These are phyloP conservation scores for Poeciliopsis retropinna DNA, from an alignment of 2,113 vertebrate genomes.

Conservation along the genomic window DNA sequence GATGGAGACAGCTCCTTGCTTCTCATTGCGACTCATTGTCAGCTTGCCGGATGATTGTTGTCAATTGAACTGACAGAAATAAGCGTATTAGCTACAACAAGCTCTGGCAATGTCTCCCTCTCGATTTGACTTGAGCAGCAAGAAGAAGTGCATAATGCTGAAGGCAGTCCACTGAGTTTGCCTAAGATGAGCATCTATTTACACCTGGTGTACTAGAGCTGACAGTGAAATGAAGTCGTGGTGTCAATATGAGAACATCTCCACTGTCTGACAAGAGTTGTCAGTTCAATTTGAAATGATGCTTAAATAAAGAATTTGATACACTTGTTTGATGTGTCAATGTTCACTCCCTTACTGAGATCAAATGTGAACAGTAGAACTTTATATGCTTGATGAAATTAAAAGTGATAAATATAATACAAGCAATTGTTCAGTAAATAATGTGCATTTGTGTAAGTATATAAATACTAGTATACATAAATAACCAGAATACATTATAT, in stretches of 20 bases:
- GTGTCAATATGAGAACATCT: conserved; percentile 40
- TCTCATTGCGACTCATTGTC: conserved; percentile 69
- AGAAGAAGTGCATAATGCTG: conserved; percentile 36
- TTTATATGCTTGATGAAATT: background rate
- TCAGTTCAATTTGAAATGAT: conserved; percentile 5
- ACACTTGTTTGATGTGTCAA: background rate
- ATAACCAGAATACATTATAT: background rate
- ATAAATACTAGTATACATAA: too few relatives aligned
- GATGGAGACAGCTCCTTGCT: conserved; percentile 48
- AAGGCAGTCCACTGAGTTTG: conserved; percentile 51
- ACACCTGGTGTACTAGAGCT: conserved; percentile 43
- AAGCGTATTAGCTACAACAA: conserved; percentile 65
- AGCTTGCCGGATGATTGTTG: conserved; percentile 60
- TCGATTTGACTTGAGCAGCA: conserved; percentile 59
- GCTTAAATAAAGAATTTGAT: conserved; percentile 5
- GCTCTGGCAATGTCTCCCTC: conserved; percentile 67
- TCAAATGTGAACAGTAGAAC: background rate
- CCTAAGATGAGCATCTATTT: conserved; percentile 44
- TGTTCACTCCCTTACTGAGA: background rate
- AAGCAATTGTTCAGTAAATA: background rate
- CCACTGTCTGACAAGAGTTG: conserved; percentile 8
- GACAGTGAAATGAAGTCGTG: conserved; percentile 53
- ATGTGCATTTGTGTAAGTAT: background rate
- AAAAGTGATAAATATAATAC: too few relatives aligned
- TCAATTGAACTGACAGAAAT: conserved; percentile 74